These are phyloP conservation scores for Schlechtendalia chinensis DNA, from an alignment of 1,140 invertebrate species.

Conservation along the genomic window DNA sequence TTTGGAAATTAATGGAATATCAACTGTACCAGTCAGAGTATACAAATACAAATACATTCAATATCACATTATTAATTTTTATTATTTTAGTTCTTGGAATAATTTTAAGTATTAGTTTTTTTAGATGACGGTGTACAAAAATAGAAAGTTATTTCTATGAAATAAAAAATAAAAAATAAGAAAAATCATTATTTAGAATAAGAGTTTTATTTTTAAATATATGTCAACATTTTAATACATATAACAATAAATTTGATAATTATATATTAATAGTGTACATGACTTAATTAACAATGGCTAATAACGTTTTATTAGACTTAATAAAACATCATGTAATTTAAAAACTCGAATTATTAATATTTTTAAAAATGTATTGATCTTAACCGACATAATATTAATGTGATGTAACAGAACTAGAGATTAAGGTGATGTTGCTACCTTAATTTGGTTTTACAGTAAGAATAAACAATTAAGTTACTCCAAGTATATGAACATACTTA, in stretches of 20 bases:
- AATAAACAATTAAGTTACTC: not conserved
- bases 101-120: not conserved
- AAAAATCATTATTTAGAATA: not conserved
- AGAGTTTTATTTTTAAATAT: slow-evolving; percentile 23
- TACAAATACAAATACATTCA: not conserved
- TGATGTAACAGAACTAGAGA: not conserved
- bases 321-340: not conserved
- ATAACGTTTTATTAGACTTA: not conserved
- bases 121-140: not conserved
- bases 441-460: not conserved
- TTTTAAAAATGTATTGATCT: slow-evolving; percentile 22
- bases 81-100: not conserved
- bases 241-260: slow-evolving; percentile 6
- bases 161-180: not conserved
- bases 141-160: not conserved
- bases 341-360: not conserved
- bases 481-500: slow-evolving; percentile 28
- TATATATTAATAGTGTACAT: slow-evolving; percentile 10
- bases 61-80: not conserved
- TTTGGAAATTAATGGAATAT: slow-evolving; percentile 31
- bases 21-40: not conserved
- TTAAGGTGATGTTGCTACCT: not conserved
- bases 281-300: not conserved
- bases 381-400: slow-evolving; percentile 14
- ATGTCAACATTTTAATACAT: not conserved